phyloP scores from a whole-genome alignment of 2,113 vertebrate species.

The human region DNA sequence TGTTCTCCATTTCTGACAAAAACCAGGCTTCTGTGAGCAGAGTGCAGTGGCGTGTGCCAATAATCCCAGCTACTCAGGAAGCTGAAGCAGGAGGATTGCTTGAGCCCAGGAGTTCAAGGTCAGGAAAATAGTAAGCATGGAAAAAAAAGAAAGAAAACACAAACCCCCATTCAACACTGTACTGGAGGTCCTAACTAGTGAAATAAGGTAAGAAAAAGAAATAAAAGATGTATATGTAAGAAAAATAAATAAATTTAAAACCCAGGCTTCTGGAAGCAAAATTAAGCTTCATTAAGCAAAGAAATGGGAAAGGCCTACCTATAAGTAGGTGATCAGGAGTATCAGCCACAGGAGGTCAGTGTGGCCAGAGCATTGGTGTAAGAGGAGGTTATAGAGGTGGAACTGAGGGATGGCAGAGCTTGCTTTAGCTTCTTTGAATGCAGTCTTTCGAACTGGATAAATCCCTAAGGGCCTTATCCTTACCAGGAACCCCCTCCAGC shows the following conservation, averaged over 20 bases:
- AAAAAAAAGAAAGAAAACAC: neutral
- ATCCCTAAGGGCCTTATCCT: neutral
- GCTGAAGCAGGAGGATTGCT: too few relatives aligned
- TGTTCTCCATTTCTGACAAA: neutral
- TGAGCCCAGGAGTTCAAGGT: too few relatives aligned
- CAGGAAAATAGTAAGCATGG: neutral
- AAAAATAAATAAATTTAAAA: too few relatives aligned
- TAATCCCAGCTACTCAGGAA: too few relatives aligned
- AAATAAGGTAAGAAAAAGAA: too few relatives aligned
- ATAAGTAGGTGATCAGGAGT: neutral
- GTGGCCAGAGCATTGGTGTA: neutral
- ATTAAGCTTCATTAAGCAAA: neutral
- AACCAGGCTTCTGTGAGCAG: neutral
- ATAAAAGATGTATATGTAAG: too few relatives aligned
- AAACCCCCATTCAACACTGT: too few relatives aligned
- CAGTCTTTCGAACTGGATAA: neutral
- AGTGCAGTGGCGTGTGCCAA: too few relatives aligned
- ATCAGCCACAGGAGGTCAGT: neutral
- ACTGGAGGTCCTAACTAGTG: too few relatives aligned
- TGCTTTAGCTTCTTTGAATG: neutral
- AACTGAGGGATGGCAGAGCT: neutral
- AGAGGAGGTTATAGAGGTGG: neutral
- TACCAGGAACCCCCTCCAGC: neutral
- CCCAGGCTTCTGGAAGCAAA: neutral
- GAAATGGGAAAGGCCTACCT: neutral